Base-by-base conservation (phyloP, 2,888 invertebrate genomes). In the Conus canariensis region DNA sequence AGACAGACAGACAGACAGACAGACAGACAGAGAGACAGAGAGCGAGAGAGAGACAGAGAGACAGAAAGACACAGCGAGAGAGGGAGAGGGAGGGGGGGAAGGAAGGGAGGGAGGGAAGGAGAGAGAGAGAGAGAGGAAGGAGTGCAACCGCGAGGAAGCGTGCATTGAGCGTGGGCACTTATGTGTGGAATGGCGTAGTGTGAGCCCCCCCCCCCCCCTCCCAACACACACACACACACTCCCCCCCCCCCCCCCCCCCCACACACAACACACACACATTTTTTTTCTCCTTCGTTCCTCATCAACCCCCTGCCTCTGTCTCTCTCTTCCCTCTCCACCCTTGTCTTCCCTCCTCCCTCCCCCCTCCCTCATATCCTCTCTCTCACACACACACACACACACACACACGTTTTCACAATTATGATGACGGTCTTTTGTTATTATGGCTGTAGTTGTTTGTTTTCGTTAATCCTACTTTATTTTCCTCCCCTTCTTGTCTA, bases 11-110 rank as follows among this genome's bases (percentile, higher is more conserved):
- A 6, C 16, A 74, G 74, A 74, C 16, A 74, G 74, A 74, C 22
- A 74, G 74, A 74, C 10, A 74, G 74, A 74, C 10, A 74, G 74
- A 74, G 74, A 74, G 74, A 74, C 10, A 74, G 74, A 74, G 74
- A 74, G n/a, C 8, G 74, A 74, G 60, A 60, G 60, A 60, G 60
- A 60, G 60, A 60, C 9, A 10, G 60, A 10, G 60, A 64, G 60
- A 64, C 12, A 64, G 60, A 64, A 16, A 64, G 60, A 64, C 12
- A 64, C 12, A 64, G 60, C 1, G 60, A 64, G 60, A 64, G 60
- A 3, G 60, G 3, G 83, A 22, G 9, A n/a, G 59, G 59, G 22
- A 6, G 83, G 30, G 58, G 45, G 56, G 19, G 45, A 16, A 56
- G 82, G 56, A 4, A 56, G 45, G 56, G 2, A 5, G 82, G 1